Percentiles rank a stretch among this genome's conserved stretches.
Evolutionary conservation across 64 coral and sea anemone genomes (phyloP).

Genomic region (Pocillopora damicornis): DNA sequence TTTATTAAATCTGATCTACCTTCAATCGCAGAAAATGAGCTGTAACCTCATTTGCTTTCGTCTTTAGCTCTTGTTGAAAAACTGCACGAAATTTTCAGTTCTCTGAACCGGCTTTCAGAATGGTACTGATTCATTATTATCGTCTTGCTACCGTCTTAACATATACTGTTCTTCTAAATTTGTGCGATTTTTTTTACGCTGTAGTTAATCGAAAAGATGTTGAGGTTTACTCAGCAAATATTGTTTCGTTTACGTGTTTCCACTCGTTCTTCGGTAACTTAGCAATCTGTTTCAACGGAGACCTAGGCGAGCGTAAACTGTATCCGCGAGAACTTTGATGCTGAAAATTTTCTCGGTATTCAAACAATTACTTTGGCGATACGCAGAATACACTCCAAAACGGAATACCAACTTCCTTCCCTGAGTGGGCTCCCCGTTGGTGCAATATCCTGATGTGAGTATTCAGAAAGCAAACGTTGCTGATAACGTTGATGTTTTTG

Average conservation of each 20-base stretch:
- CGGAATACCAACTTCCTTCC: background rate
- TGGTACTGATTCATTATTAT: too few relatives aligned
- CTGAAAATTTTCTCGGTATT: background rate
- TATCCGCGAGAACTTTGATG: background rate
- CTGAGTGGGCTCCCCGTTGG: background rate
- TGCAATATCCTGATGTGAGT: background rate
- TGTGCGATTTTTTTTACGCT: background rate
- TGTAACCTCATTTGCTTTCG: too few relatives aligned
- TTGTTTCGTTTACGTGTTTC: background rate
- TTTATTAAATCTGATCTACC: too few relatives aligned
- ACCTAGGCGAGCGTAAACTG: background rate
- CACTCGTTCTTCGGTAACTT: background rate
- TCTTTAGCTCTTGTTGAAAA: too few relatives aligned
- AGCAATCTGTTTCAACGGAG: background rate
- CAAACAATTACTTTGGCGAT: background rate
- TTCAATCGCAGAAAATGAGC: too few relatives aligned
- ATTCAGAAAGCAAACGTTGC: background rate
- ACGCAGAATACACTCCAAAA: background rate
- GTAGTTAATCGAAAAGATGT: background rate
- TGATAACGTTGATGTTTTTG: background rate
- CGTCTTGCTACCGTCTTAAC: too few relatives aligned
- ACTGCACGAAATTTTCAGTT: too few relatives aligned
- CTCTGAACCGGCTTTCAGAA: too few relatives aligned
- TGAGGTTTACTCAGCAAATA: background rate
- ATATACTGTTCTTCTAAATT: background rate